Conservation (phyloP, 2,113 vertebrate species). For the Terrapene triunguis region DNA sequence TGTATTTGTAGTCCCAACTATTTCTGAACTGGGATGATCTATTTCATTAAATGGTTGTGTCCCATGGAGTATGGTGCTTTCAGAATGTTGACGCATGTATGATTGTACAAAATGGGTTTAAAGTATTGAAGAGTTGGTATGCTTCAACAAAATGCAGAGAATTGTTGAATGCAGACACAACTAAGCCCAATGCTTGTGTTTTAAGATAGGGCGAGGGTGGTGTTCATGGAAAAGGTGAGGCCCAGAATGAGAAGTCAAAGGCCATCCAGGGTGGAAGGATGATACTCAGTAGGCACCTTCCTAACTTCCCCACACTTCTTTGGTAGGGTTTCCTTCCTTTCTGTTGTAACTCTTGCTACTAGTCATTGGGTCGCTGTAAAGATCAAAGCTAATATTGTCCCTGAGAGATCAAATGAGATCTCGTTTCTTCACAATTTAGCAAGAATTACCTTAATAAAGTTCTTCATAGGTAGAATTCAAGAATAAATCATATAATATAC, state of each 20-base stretch:
- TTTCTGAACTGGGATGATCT: not conserved
- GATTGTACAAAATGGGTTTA: not conserved
- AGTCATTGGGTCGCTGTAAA: not conserved
- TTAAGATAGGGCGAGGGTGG: not conserved
- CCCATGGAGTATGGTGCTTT: not conserved
- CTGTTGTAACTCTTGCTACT: not conserved
- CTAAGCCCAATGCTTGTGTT: not conserved
- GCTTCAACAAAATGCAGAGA: not conserved
- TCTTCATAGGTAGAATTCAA: not conserved
- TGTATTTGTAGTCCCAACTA: not conserved
- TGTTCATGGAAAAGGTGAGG: not conserved
- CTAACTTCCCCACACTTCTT: not conserved
- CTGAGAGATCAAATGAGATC: not conserved
- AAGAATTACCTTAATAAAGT: not conserved
- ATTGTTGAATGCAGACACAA: not conserved
- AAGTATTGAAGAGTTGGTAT: not conserved
- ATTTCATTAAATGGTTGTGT: not conserved
- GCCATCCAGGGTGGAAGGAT: not conserved
- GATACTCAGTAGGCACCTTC: not conserved
- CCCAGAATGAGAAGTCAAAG: not conserved
- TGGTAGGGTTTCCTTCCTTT: not conserved
- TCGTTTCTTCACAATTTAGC: not conserved
- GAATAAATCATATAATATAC: not conserved
- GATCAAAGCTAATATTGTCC: not conserved
- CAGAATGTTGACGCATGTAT: accelerated